Conservation (phyloP, 2,113 vertebrate species). For the Strix aluco region DNA sequence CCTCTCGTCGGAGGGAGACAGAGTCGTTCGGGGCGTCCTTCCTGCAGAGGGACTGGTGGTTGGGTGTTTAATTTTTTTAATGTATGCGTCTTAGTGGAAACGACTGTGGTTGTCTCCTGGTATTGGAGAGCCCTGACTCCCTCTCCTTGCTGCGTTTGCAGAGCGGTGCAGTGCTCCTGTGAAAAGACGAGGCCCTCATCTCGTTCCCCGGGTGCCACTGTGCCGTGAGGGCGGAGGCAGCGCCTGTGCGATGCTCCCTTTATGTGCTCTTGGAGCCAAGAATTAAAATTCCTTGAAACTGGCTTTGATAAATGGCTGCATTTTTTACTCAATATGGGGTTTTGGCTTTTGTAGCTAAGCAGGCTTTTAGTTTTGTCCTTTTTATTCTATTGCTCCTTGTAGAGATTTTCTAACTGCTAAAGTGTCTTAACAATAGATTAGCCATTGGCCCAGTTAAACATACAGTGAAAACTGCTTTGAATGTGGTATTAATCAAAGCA, state of each 20-base stretch:
- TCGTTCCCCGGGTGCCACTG: not conserved
- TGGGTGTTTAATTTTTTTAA: not conserved
- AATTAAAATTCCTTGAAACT: not conserved
- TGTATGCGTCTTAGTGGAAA: not conserved
- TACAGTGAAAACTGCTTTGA: not conserved
- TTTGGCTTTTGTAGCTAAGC: conserved; percentile 18
- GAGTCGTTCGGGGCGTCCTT: not conserved
- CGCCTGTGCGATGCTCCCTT: not conserved
- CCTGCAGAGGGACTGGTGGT: not conserved
- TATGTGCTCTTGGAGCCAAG: not conserved
- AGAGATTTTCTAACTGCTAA: not conserved
- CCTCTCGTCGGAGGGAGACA: not conserved
- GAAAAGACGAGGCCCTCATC: fast-evolving
- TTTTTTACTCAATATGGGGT: conserved; percentile 13
- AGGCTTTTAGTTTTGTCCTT: not conserved
- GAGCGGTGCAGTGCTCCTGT: not conserved
- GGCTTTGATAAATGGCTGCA: not conserved
- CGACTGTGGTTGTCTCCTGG: not conserved
- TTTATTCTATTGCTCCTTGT: not conserved
- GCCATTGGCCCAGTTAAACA: not conserved
- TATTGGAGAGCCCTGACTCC: not conserved
- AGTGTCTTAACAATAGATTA: conserved; percentile 3
- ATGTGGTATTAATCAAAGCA: conserved; percentile 40
- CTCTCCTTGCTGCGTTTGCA: not conserved
- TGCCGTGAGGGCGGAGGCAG: fast-evolving